Conservation (phyloP, 2,797 vertebrate genomes). For the Lemur catta region DNA sequence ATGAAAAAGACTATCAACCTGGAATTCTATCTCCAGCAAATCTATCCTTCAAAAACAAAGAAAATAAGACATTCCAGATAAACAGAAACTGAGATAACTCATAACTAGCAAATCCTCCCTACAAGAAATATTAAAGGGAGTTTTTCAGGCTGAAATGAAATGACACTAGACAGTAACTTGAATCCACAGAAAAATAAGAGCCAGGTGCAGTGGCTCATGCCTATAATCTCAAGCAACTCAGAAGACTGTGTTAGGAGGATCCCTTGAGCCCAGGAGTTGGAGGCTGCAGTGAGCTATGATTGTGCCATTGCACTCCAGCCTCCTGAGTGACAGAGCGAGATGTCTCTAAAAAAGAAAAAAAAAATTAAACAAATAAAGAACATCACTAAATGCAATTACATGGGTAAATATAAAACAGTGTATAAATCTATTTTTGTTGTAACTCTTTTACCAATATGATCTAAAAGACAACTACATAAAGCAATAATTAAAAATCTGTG, state of each 20-base stretch:
- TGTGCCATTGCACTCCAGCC: not conserved
- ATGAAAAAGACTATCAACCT: not conserved
- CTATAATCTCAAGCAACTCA: not conserved
- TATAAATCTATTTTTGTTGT: slow-evolving; percentile 12
- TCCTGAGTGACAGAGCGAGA: not conserved
- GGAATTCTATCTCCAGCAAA: not conserved
- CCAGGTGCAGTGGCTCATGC: not conserved
- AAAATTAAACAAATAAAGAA: not conserved
- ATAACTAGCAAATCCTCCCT: not conserved
- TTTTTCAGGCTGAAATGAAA: not conserved
- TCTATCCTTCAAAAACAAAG: not conserved
- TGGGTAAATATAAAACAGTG: not conserved
- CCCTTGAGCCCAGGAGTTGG: not conserved
- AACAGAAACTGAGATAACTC: not conserved
- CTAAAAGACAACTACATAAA: not conserved
- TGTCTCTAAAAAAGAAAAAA: not conserved
- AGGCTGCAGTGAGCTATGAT: not conserved
- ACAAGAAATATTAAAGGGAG: not conserved
- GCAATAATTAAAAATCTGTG: not conserved
- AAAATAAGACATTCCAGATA: not conserved
- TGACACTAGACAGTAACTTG: not conserved
- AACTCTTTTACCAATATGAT: not conserved
- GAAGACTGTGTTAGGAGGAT: not conserved
- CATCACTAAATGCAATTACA: not conserved
- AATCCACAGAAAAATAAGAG: not conserved